Evolutionary conservation across 2,113 vertebrate species (phyloP).

Genomic region (Platycercus adscitus): DNA sequence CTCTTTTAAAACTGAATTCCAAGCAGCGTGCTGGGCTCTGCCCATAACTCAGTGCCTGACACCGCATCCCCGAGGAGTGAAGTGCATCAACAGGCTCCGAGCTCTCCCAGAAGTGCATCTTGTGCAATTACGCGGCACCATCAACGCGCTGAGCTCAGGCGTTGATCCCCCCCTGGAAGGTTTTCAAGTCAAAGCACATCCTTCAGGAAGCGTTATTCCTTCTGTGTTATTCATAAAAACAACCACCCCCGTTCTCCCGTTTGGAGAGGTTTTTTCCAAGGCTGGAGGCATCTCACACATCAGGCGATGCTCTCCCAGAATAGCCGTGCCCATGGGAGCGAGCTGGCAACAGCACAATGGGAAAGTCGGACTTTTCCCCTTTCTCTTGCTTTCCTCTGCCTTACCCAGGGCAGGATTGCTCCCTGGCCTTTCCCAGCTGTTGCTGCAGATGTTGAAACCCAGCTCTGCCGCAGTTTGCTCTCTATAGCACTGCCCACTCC

Average conservation of each 20-base stretch:
- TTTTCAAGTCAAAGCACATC: background rate
- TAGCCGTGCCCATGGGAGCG: fast-evolving
- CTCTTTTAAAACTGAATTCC: background rate
- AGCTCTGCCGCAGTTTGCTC: background rate
- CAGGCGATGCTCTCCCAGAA: background rate
- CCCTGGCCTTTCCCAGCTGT: background rate
- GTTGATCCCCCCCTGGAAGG: background rate
- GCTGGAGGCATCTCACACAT: background rate
- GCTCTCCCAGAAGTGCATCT: background rate
- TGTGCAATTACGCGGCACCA: background rate
- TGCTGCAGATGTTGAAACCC: background rate
- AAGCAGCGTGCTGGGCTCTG: background rate
- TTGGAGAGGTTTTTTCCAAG: background rate
- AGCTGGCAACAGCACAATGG: background rate
- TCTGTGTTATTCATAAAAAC: background rate
- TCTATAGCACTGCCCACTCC: background rate
- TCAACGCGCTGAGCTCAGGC: background rate
- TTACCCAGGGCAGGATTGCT: background rate
- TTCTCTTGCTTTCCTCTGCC: background rate
- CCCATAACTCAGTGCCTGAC: background rate
- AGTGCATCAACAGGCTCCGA: background rate
- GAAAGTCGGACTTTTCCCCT: background rate
- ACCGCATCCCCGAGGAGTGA: background rate
- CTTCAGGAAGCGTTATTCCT: background rate
- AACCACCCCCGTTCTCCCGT: background rate